Base-by-base conservation (phyloP, 2,113 vertebrate species). In the Ictalurus furcatus region DNA sequence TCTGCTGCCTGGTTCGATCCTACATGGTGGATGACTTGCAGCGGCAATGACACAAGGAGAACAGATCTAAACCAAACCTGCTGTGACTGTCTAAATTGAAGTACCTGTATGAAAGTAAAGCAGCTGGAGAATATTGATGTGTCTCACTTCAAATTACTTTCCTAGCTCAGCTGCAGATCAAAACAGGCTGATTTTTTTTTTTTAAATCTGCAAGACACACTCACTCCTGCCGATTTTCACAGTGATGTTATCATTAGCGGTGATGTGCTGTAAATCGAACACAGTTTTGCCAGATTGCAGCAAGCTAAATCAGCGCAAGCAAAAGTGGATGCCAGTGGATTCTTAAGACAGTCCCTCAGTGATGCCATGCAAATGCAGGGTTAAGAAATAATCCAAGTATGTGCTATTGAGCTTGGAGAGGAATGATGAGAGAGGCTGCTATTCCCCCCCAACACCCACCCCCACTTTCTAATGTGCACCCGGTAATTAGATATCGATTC, bases 401-500 rank as follows among this genome's bases (percentile, higher is more conserved):
- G 91, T 2, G 5, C 92, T 94, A 93, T 93, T 93, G 93, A 96
- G 92, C 84, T 69, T 85, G 59, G 87, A 81, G 67, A 81, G 88
- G 91, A 86, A 71, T 92, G 92, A 86, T 88, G 94, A 73, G 89
- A 92, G 91, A 90, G 84, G 86, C 67, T 82, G 92, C 93, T 88
- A 69, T n/a, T n/a, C n/a, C n/a, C 67, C 88, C 84, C 89, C 92
- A 34, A 23, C 37, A 1, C 13, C 6, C 76, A 25, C 16, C 14
- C 25, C 0, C 7, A 9, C 90, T 83, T 67, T 93, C 83, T 92
- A 94, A 95, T 95, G 94, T 93, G 93, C 87, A 85, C 89, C 89
- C 93, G 91, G 94, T 97, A 97, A 98, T 97, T 97, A 96, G 94
- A 94, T 97, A 98, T 97, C 92, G 97, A 97, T 97, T 96, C 71